These are phyloP conservation scores for Parotia lawesii DNA, from an alignment of 2,113 vertebrate species.

Conservation along the genomic window DNA sequence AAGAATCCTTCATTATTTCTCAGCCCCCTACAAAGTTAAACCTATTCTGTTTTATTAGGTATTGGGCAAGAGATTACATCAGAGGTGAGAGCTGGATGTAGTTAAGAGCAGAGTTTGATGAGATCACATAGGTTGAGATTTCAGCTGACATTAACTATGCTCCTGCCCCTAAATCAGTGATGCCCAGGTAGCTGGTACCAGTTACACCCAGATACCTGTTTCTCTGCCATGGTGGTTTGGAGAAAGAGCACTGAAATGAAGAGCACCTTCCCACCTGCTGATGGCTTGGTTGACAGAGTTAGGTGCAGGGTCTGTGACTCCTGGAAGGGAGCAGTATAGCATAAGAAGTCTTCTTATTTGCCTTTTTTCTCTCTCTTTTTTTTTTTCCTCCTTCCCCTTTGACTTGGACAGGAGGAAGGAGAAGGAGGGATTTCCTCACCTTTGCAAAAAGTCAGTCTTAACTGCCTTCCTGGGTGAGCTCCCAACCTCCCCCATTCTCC, in stretches of 20 bases:
- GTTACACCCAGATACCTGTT: not conserved
- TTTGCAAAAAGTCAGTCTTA: not conserved
- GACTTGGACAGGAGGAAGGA: not conserved
- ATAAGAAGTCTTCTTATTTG: not conserved
- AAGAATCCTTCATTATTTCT: not conserved
- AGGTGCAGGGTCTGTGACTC: not conserved
- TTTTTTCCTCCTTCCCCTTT: accelerated
- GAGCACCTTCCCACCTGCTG: not conserved
- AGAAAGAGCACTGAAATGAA: not conserved
- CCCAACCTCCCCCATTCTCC: not conserved
- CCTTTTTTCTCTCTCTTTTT: accelerated
- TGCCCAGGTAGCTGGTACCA: not conserved
- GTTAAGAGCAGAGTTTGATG: not conserved
- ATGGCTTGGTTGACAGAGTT: accelerated
- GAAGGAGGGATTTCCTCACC: not conserved
- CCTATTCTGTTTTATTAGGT: not conserved
- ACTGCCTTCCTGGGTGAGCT: not conserved
- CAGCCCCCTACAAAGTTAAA: not conserved
- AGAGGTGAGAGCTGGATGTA: not conserved
- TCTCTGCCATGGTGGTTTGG: not conserved
- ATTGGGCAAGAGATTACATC: not conserved
- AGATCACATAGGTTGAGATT: not conserved
- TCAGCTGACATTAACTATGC: not conserved
- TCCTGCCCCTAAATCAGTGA: not conserved
- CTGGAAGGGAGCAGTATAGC: not conserved